Evolutionary conservation across 2,113 vertebrate species (phyloP).

Genomic region (Archocentrus centrarchus): DNA sequence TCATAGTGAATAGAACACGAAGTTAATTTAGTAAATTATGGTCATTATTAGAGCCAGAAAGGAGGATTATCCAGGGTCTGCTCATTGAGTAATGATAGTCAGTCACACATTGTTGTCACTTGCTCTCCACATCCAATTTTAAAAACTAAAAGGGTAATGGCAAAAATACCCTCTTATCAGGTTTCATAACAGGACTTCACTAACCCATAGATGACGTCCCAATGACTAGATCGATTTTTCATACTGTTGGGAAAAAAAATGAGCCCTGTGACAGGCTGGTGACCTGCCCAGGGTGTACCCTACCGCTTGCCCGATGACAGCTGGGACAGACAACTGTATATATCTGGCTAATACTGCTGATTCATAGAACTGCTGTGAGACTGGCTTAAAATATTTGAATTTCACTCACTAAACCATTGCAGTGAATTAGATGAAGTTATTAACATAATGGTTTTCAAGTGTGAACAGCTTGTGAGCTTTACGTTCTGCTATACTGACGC

Average conservation of each 20-base stretch:
- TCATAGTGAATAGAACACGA: neutral
- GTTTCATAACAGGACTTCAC: neutral
- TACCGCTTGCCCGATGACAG: too few relatives aligned
- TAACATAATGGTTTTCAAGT: constrained; percentile 6
- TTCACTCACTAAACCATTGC: neutral
- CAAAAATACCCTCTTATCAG: constrained; percentile 1
- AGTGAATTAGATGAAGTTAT: neutral
- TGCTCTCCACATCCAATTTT: neutral
- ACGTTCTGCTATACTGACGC: neutral
- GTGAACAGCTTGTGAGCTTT: neutral
- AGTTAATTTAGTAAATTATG: neutral
- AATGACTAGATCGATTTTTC: neutral
- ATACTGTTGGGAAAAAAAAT: too few relatives aligned
- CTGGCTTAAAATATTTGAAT: neutral
- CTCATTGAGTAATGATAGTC: neutral
- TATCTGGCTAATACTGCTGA: neutral
- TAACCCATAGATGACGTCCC: neutral
- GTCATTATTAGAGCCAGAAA: constrained; percentile 4
- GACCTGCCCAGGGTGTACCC: too few relatives aligned
- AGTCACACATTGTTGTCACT: neutral
- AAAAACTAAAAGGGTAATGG: neutral
- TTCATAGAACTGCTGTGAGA: neutral
- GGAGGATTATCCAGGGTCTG: neutral
- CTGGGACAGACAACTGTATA: too few relatives aligned
- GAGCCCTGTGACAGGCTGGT: too few relatives aligned